Percentiles rank a stretch among this genome's conserved stretches.
These are phyloP conservation scores for Frankliniella fusca DNA, from an alignment of 2,888 invertebrate genomes.

Conservation along the genomic window DNA sequence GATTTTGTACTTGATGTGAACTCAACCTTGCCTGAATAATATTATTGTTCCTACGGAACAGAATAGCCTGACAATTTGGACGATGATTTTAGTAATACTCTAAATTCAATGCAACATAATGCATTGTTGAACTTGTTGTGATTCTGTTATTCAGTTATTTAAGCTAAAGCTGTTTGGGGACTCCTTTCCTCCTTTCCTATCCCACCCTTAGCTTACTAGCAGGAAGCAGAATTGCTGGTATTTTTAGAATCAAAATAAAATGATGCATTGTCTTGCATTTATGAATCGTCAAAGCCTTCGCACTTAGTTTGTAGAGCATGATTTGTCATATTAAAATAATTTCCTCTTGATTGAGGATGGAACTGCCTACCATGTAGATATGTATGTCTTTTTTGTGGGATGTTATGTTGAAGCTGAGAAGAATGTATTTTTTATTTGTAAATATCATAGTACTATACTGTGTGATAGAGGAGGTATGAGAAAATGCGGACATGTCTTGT, in stretches of 20 bases:
- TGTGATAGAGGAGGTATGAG: constrained; percentile 18
- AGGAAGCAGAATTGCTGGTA: neutral
- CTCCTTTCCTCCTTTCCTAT: neutral
- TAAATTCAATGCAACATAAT: constrained; percentile 3
- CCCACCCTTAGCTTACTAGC: neutral
- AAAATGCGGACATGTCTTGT: constrained; percentile 12
- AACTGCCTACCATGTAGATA: constrained; percentile 24
- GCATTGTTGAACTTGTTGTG: constrained; percentile 4
- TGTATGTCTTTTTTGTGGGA: constrained; percentile 21
- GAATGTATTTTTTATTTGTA: constrained; percentile 24
- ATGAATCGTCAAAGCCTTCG: neutral
- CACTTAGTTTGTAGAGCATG: neutral
- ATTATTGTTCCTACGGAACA: constrained; percentile 24
- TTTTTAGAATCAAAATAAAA: neutral
- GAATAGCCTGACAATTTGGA: constrained; percentile 1
- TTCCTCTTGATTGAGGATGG: constrained; percentile 5
- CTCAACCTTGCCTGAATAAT: neutral
- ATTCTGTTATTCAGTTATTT: neutral
- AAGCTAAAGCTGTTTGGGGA: neutral
- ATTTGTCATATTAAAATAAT: neutral
- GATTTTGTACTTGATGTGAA: neutral
- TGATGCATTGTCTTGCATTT: constrained; percentile 24
- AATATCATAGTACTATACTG: constrained; percentile 18
- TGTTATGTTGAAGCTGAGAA: constrained; percentile 21
- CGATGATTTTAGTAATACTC: constrained; percentile 8